Evolutionary conservation across 2,797 vertebrate genomes (phyloP).

Genomic region (Dendrocincla tyrannina): DNA sequence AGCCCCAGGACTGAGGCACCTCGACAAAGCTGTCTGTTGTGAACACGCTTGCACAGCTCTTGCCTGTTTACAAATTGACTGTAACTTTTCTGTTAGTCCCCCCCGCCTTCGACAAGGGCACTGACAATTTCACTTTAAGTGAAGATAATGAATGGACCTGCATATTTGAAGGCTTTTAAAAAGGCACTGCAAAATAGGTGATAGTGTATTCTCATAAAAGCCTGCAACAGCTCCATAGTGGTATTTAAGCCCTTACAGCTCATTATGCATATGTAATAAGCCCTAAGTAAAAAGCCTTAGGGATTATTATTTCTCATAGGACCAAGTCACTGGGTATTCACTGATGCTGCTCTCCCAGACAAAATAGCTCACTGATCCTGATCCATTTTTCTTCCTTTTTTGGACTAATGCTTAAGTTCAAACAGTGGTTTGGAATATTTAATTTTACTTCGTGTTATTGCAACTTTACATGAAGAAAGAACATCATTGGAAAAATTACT

Average conservation of each 20-base stretch:
- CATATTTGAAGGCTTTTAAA: conserved; percentile 35
- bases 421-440: background rate
- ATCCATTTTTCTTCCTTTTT: conserved; percentile 1
- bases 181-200: conserved; percentile 9
- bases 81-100: conserved; percentile 10
- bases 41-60: background rate
- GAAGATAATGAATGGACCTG: conserved; percentile 26
- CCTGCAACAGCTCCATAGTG: conserved; percentile 16
- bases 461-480: background rate
- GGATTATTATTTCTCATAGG: conserved; percentile 37
- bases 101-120: background rate
- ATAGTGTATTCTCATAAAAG: conserved; percentile 40
- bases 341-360: background rate
- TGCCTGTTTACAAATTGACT: background rate
- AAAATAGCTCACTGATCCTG: background rate
- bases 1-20: background rate
- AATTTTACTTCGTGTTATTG: background rate
- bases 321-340: background rate
- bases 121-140: conserved; percentile 7
- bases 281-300: conserved; percentile 44
- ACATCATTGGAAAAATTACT: background rate
- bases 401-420: background rate
- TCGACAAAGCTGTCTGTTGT: background rate
- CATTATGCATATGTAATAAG: conserved; percentile 45
- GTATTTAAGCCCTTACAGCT: conserved; percentile 54